Evolutionary conservation across 2,113 vertebrate genomes (phyloP), one percentile per base, ranked within the genome.

Genomic region (Uria lomvia): DNA sequence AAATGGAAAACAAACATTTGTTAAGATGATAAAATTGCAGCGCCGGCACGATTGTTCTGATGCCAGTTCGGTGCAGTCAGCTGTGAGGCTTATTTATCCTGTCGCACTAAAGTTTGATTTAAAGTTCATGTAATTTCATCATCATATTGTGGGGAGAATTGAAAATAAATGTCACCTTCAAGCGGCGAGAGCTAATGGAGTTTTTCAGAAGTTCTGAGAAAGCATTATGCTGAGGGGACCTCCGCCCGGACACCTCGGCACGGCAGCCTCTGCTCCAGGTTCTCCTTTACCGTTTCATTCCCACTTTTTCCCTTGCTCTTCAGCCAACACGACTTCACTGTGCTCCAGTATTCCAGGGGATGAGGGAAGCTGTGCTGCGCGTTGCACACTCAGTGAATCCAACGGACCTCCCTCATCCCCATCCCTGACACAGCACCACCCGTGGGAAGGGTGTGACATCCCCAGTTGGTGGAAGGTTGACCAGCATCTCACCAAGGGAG

Each of bases 1-100:
- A 89, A 96, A 96, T 86, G 92, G 93, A 91, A 97, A 98, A 94
- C 96, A 98, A 97, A 96, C 93, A 55, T 96, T 96, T 87, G 94
- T 94, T 90, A 96, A 80, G 86, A 34, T 86, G 94, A 95, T 96
- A 68, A 91, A 94, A 62, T 36, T 53, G 85, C 68, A 52, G 83
- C 38, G 27, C 86, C 42, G 80, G 62, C 19, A 11, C 23, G 50
- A 60, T 81, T 87, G 34, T 66, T 95, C 75, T 19, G 68, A 80
- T 19, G 32, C 43, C n/a, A 16, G 67, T 56, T 68, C 42, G 29
- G 52, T 27, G 78, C 73, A 73, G 78, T 32, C 83, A 52, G 55
- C 93, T 43, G 18, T 42, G 67, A 95, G 92, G 67, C 67, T 73
- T 72, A 43, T 78, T 91, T 92, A 70, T 77, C 75, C 93, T 43